A percentile compares a stretch with the other conserved stretches of the same genome.
phyloP scores from a whole-genome alignment of 2,797 vertebrate genomes.

The Amblyopsis hoosieri region DNA sequence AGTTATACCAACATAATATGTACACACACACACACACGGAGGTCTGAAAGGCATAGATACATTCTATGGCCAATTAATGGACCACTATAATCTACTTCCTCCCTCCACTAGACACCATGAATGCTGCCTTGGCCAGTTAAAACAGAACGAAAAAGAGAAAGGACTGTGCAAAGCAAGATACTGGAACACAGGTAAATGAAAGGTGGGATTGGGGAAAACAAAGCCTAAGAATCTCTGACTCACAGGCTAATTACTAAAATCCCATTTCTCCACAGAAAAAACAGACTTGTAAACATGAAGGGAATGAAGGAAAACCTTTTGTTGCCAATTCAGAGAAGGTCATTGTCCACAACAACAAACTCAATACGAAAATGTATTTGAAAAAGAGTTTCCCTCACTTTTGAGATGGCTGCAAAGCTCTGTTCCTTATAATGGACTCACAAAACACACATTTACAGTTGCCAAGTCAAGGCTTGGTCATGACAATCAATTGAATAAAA shows the following conservation, averaged over 20 bases:
- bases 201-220: constrained; percentile 45
- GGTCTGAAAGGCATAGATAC: constrained; percentile 51
- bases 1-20: constrained; percentile 22
- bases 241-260: constrained; percentile 72
- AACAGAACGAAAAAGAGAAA: not conserved
- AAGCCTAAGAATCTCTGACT: constrained; percentile 57
- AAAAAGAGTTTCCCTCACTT: constrained; percentile 15
- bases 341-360: not conserved
- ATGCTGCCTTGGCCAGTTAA: constrained; percentile 70
- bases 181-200: constrained; percentile 3
- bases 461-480: constrained; percentile 24
- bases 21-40: constrained; percentile 14
- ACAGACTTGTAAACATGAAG: constrained; percentile 58
- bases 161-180: not conserved
- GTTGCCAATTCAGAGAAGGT: constrained; percentile 59
- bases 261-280: constrained; percentile 62
- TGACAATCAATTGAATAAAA: constrained; percentile 49
- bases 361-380: not conserved
- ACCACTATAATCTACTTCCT: constrained; percentile 62
- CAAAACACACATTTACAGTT: constrained; percentile 33
- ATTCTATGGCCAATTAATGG: constrained; percentile 63
- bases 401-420: constrained; percentile 3
- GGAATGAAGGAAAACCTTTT: constrained; percentile 56
- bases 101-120: constrained; percentile 43
- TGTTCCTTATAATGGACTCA: constrained; percentile 16